phyloP scores from a whole-genome alignment of 2,888 invertebrate genomes.

The Ypsolopha scabrella region DNA sequence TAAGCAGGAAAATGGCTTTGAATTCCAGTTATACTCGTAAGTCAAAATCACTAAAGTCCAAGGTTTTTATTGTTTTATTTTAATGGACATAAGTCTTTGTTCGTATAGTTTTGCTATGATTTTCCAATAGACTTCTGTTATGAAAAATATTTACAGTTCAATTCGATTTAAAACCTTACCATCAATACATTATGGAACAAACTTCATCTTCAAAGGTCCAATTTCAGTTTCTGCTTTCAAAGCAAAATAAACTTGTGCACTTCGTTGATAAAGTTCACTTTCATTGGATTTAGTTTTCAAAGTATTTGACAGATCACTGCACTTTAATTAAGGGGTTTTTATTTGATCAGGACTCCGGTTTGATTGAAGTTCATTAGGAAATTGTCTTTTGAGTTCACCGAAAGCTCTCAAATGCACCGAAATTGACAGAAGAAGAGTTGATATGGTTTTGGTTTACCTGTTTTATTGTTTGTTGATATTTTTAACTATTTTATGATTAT shows the following conservation, averaged over 20 bases:
- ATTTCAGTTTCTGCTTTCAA: background rate
- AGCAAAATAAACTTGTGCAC: background rate
- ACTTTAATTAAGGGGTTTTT: background rate
- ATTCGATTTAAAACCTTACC: background rate
- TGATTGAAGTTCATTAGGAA: background rate
- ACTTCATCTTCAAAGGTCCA: background rate
- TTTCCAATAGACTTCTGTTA: background rate
- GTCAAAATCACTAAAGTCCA: too few species aligned
- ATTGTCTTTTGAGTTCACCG: too few species aligned
- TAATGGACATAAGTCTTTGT: too few species aligned
- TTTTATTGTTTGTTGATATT: too few species aligned
- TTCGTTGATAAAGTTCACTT: background rate
- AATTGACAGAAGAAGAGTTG: background rate
- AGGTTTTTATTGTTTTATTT: too few species aligned
- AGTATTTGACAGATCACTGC: background rate
- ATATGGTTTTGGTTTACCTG: background rate
- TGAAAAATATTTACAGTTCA: background rate
- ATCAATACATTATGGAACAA: too few species aligned
- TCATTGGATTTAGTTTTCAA: too few species aligned
- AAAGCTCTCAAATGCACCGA: background rate
- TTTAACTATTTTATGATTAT: too few species aligned
- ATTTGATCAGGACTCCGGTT: background rate
- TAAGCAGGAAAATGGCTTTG: too few species aligned
- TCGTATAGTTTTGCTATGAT: too few species aligned
- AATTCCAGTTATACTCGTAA: too few species aligned